Evolutionary conservation across 1,140 invertebrate species (phyloP), one percentile per base, ranked within the genome.

Genomic region (Ceratosolen solmsi): DNA sequence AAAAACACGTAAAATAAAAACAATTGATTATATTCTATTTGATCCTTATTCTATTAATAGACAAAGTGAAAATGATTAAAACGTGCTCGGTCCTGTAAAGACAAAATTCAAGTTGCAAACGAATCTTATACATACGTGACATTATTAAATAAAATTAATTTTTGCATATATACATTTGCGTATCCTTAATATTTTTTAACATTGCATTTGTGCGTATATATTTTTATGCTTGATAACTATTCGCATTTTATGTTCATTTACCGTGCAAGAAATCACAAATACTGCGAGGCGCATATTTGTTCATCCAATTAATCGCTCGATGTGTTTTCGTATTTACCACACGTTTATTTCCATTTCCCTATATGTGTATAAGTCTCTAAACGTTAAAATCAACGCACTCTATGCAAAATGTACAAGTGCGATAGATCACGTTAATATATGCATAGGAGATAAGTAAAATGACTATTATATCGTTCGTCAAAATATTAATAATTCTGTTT

Each of bases 271-370:
- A 27, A 5, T 15, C 5, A 30, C 63, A 78, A 78, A 73, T 65
- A 78, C 73, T 78, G 70, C 27, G n/a, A 54, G 5, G 27, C 33
- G 33, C 25, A 63, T 82, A 30, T 82, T 77, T 78, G 33, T 54
- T 8, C 65, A 54, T 71, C 80, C 65, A 79, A 82, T 82, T 82
- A 82, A 73, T 78, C 75, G 74, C 74, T 82, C 49, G 17, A 65
- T 46, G 74, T 81, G 72, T 68, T 81, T 81, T 75, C 46, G 41
- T 11, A 30, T 73, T 60, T 70, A n/a, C 27, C 63, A 33, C 63
- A 4, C 22, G n/a, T 49, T 27, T 41, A 51, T 54, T 49, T 51
- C 0, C 63, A 30, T 38, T 49, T 49, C 13, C 11, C 17, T 73
- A 30, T 13, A 33, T 49, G 5, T 27, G 27, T 17, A 27, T 56